Evolutionary conservation across 2,113 vertebrate genomes (phyloP).

Genomic region (Actinemys pallida): DNA sequence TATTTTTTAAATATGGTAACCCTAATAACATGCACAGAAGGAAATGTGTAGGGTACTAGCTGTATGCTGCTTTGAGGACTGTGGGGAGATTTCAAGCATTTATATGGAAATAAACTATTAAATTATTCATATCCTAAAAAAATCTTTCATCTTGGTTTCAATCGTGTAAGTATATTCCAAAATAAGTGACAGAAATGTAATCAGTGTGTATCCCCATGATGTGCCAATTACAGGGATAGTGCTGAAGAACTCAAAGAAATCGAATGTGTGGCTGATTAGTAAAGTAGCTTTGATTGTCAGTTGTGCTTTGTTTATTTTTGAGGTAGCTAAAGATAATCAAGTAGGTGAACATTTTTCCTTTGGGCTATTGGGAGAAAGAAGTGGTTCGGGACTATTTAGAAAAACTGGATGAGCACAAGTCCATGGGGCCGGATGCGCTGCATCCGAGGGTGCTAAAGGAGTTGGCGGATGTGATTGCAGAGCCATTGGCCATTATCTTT

Average conservation of each 20-base stretch:
- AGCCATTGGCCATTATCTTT: no score
- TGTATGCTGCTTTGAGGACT: background rate
- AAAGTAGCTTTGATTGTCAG: background rate
- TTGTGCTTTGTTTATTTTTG: slow-evolving; percentile 12
- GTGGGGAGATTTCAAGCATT: background rate
- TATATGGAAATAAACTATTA: background rate
- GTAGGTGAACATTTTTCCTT: background rate
- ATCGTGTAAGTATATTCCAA: background rate
- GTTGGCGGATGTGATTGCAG: no score
- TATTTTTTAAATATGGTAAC: no score
- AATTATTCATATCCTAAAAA: background rate
- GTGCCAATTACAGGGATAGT: background rate
- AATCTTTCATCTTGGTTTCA: background rate
- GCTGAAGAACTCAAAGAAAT: slow-evolving; percentile 11
- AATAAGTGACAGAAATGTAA: background rate
- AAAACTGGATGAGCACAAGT: no score
- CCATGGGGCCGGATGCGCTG: no score
- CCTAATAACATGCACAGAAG: background rate
- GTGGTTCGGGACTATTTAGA: no score
- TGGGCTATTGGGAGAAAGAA: background rate
- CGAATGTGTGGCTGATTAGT: background rate
- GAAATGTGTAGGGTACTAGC: background rate
- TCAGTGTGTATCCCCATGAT: background rate
- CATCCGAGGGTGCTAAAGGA: no score
- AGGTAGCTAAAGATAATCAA: background rate